A percentile compares a stretch with the other conserved stretches of the same genome.
These are phyloP conservation scores for Harpagus bidentatus DNA, from an alignment of 2,113 vertebrate species.

Conservation along the genomic window DNA sequence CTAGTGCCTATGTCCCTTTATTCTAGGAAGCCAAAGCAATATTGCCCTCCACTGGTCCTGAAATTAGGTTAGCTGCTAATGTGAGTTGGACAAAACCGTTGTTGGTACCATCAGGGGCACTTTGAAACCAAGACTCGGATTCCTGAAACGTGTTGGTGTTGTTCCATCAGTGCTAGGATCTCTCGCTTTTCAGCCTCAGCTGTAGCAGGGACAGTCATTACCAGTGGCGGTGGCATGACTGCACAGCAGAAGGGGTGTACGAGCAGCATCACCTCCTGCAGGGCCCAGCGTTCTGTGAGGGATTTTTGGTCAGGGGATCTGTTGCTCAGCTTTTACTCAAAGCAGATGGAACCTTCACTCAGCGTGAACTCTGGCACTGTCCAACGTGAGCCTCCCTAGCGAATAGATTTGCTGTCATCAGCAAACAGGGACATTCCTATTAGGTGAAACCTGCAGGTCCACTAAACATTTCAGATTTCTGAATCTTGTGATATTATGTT, in stretches of 20 bases:
- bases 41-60: conserved; percentile 57
- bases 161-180: background rate
- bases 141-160: background rate
- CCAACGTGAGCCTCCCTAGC: background rate
- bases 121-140: background rate
- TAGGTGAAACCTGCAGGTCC: background rate
- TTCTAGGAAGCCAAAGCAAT: conserved; percentile 53
- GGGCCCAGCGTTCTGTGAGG: background rate
- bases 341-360: background rate
- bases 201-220: background rate
- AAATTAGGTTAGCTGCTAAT: conserved; percentile 51
- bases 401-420: background rate
- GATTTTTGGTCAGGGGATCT: background rate
- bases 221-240: accelerated
- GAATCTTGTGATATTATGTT: background rate
- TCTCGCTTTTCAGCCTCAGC: background rate
- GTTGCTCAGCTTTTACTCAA: background rate
- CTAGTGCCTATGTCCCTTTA: background rate
- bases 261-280: background rate
- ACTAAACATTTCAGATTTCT: background rate
- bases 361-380: background rate
- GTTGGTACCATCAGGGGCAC: background rate
- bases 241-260: accelerated
- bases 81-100: background rate
- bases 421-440: background rate